Evolutionary conservation across 2,797 vertebrate genomes (phyloP).

Genomic region (Paramormyrops hopkinsi): DNA sequence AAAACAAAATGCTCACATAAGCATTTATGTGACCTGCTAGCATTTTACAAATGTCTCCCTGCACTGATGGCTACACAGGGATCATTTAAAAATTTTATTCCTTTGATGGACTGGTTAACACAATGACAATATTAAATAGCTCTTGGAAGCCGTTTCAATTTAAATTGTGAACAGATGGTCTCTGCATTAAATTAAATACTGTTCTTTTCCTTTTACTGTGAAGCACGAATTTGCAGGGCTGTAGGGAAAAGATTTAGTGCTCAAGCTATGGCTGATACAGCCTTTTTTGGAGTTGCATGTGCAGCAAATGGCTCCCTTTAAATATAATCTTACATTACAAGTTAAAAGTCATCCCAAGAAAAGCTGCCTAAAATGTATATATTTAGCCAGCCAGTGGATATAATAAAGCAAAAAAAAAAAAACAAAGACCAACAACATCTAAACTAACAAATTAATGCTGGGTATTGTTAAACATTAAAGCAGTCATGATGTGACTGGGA

Average conservation of each 20-base stretch:
- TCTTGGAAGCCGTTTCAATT: neutral
- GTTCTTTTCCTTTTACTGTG: neutral
- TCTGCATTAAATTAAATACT: slow-evolving; percentile 8
- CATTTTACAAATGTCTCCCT: neutral
- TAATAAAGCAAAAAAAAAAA: neutral
- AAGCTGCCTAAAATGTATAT: neutral
- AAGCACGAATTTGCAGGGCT: neutral
- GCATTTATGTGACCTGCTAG: slow-evolving; percentile 2
- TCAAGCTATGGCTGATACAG: neutral
- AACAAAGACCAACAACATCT: neutral
- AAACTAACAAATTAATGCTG: neutral
- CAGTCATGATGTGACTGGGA: neutral
- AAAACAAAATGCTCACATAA: neutral
- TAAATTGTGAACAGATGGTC: slow-evolving; percentile 10
- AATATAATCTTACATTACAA: neutral
- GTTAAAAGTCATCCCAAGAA: neutral
- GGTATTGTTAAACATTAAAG: neutral
- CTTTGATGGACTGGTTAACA: neutral
- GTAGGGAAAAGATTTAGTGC: slow-evolving; percentile 1
- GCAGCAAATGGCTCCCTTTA: neutral
- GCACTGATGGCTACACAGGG: neutral
- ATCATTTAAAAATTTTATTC: slow-evolving; percentile 1
- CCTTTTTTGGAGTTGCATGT: neutral
- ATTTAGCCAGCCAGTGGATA: neutral
- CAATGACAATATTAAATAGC: slow-evolving; percentile 13